These are phyloP conservation scores for Micrastur ruficollis DNA, from an alignment of 2,797 vertebrate species.

Conservation along the genomic window DNA sequence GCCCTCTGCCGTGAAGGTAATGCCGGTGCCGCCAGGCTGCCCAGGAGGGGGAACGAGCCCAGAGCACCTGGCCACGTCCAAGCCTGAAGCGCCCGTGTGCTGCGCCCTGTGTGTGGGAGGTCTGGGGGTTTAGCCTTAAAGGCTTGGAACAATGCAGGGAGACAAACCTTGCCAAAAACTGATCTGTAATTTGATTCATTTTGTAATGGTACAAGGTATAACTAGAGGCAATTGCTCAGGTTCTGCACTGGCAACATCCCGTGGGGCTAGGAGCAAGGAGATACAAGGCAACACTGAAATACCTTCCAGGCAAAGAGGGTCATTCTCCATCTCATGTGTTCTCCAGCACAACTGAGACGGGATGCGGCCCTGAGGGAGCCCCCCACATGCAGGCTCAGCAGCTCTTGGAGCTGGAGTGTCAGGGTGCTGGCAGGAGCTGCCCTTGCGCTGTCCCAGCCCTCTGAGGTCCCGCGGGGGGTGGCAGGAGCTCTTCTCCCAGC, in stretches of 20 bases:
- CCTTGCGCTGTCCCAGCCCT: background rate
- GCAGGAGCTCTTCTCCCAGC: background rate
- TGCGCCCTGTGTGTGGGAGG: background rate
- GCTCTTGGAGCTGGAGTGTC: background rate
- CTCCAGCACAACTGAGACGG: background rate
- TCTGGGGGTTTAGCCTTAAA: background rate
- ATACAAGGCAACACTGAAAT: background rate
- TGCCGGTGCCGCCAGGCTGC: background rate
- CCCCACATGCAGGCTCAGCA: background rate
- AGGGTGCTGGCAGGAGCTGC: background rate
- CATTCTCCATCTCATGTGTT: background rate
- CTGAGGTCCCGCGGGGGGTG: background rate
- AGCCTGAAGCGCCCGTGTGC: fast-evolving
- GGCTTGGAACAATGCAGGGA: background rate
- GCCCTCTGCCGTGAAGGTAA: slow-evolving; percentile 88
- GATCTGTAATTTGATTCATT: background rate
- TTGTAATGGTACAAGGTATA: background rate
- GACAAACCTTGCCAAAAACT: background rate
- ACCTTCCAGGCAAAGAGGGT: background rate
- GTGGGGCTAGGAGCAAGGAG: background rate
- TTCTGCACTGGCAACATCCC: background rate
- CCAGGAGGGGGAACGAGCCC: background rate
- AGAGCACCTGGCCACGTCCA: background rate
- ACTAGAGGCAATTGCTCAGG: background rate
- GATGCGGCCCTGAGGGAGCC: fast-evolving